Evolutionary conservation across 2,797 vertebrate genomes (phyloP).

Genomic region (Artibeus lituratus): DNA sequence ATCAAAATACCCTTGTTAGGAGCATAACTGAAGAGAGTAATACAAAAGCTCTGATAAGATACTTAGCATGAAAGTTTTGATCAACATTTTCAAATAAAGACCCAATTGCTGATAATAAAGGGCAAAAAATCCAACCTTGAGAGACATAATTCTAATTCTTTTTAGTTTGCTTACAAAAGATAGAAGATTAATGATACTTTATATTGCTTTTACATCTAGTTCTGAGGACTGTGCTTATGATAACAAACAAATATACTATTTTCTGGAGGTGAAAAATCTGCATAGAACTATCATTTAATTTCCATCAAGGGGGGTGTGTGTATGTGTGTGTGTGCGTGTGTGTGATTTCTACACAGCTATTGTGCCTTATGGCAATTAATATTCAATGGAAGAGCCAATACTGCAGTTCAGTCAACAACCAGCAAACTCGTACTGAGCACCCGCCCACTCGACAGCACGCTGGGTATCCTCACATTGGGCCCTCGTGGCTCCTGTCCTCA

Average conservation of each 20-base stretch:
- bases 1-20: neutral
- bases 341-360: neutral
- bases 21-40: neutral
- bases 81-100: neutral
- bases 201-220: neutral
- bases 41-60: neutral
- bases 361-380: neutral
- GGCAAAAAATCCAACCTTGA: neutral
- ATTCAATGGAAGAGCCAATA: neutral
- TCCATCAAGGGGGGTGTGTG: neutral
- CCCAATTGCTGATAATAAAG: neutral
- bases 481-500: neutral
- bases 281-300: neutral
- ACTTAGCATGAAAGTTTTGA: neutral
- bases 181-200: neutral
- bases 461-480: neutral
- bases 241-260: neutral
- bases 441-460: neutral
- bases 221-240: neutral
- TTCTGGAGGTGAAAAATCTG: neutral
- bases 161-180: neutral
- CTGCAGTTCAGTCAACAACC: neutral
- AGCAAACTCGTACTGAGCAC: neutral
- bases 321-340: neutral
- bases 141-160: neutral